Evolutionary conservation across 2,888 invertebrate genomes (phyloP).

Genomic region (Rhagonycha lutea): DNA sequence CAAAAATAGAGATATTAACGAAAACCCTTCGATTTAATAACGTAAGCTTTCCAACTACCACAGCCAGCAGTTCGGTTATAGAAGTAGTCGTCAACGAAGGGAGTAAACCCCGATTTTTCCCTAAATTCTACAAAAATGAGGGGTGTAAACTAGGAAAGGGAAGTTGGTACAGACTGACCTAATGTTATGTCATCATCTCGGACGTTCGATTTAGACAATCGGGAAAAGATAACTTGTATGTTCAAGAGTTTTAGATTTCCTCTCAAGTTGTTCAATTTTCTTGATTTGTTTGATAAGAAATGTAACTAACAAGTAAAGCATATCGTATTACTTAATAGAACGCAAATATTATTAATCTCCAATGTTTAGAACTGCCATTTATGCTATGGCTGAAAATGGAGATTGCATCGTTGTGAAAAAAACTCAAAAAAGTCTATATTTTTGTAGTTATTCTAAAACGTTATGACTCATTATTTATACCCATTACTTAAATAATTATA

Average conservation of each 20-base stretch:
- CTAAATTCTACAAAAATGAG: constrained; percentile 48
- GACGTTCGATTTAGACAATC: constrained; percentile 37
- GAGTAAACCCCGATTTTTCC: constrained; percentile 48
- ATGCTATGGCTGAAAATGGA: too few species aligned
- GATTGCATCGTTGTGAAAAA: too few species aligned
- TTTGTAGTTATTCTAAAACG: too few species aligned
- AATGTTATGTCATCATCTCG: constrained; percentile 48
- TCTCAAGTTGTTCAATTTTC: constrained; percentile 34
- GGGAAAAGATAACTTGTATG: constrained; percentile 37
- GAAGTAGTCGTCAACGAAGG: constrained; percentile 32
- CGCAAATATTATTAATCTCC: constrained; percentile 5
- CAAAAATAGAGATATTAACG: constrained; percentile 18
- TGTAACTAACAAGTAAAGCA: constrained; percentile 12
- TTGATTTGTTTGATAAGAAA: constrained; percentile 34
- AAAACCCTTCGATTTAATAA: constrained; percentile 12
- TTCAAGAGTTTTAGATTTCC: constrained; percentile 42
- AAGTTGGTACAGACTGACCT: constrained; percentile 51
- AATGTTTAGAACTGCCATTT: not conserved
- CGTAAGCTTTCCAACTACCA: constrained; percentile 2
- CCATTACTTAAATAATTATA: too few species aligned
- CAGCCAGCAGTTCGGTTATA: constrained; percentile 18
- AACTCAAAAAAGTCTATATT: too few species aligned
- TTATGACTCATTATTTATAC: too few species aligned
- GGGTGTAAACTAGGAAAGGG: constrained; percentile 46
- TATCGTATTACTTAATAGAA: constrained; percentile 24